Base-by-base conservation (phyloP, 2,797 vertebrate species). In the Rhinoraja longicauda region DNA sequence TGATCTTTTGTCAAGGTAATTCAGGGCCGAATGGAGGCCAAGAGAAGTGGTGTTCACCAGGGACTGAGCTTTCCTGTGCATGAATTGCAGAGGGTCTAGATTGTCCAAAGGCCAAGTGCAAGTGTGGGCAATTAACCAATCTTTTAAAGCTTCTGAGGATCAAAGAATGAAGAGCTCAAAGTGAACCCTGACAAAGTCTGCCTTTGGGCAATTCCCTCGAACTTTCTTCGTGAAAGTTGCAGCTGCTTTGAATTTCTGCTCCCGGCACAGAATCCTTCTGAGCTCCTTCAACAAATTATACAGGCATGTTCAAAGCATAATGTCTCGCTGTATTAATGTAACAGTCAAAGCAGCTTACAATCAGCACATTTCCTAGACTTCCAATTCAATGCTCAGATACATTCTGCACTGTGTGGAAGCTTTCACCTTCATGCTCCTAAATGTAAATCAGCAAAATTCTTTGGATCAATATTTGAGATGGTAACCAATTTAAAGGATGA, bases 231-330 rank as follows among this genome's bases (percentile, higher is more conserved):
- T 0, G 17, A 70, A 64, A 84, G 45, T 59, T 59, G 13, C 57
- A 84, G 39, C 81, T 62, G 29, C 39, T 64, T 88, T 88, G 59
- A 88, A 90, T 90, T 90, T 70, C 64, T 39, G 21, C 21, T 90
- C 64, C 86, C 90, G 62, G n/a, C 29, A 39, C 32, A 67, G 64
- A n/a, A 67, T 39, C 17, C 2, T 70, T 67, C 64, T 62, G 64
- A 90, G 64, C 62, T 90, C n/a, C 19, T 90, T 67, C 17, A 19
- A 24, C 17, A 70, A 70, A 90, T 90, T 90, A 90, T 70, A 64
- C 86, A 64, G 62, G 32, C 17, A 36, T 90, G 32, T 39, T 19
- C 6, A 70, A 62, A 67, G 59, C n/a, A 39, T 39, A 67, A 70
- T 70, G n/a, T 39, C 86, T 62, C 90, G 86, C 70, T 90, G 7